Percentiles rank a stretch among this genome's conserved stretches.
phyloP scores from a whole-genome alignment of 2,797 vertebrate species.

The Decapterus maruadsi region DNA sequence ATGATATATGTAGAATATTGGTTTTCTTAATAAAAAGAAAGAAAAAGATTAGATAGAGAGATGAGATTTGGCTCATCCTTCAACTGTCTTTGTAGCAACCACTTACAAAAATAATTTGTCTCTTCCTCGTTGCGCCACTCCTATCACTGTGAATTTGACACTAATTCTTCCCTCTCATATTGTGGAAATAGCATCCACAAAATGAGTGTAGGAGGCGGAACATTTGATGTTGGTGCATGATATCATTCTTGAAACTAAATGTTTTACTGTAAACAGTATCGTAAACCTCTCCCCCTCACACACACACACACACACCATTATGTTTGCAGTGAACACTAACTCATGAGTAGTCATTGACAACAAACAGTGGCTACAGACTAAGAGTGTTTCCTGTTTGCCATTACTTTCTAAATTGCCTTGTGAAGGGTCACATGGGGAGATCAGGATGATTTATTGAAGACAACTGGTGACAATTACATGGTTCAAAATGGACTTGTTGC shows the following conservation, averaged over 20 bases:
- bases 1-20: background rate
- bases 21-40: conserved; percentile 9
- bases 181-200: conserved; percentile 47
- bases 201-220: conserved; percentile 48
- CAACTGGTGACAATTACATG: background rate
- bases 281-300: conserved; percentile 42
- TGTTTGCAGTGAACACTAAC: conserved; percentile 34
- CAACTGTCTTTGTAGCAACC: background rate
- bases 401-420: conserved; percentile 42
- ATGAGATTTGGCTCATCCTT: background rate
- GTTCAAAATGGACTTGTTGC: background rate
- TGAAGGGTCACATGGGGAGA: conserved; percentile 1
- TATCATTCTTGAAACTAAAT: conserved; percentile 54
- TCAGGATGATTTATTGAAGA: conserved; percentile 13
- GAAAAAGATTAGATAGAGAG: background rate
- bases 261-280: conserved; percentile 64
- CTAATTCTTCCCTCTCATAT: conserved; percentile 19
- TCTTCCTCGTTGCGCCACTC: background rate
- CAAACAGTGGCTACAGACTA: conserved; percentile 38
- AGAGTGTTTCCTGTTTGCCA: conserved; percentile 56
- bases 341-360: conserved; percentile 59
- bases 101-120: background rate
- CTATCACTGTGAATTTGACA: conserved; percentile 17
- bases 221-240: conserved; percentile 45
- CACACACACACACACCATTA: conserved; percentile 33